Percentiles rank a stretch among this genome's conserved stretches.
Evolutionary conservation across 1,140 invertebrate species (phyloP).

Genomic region (Sarcophaga peregrina): DNA sequence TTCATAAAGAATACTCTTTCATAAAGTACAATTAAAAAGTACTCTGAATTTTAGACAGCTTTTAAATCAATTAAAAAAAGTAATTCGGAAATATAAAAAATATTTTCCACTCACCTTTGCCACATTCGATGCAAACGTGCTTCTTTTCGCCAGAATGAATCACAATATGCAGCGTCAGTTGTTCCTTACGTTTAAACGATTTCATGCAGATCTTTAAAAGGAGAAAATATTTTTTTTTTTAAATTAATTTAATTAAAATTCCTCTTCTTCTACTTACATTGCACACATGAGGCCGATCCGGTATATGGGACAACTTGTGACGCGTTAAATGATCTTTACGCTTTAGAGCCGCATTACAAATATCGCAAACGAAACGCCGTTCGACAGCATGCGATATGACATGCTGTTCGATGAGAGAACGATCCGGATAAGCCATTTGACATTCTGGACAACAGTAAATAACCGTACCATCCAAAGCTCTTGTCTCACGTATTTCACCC

Average conservation of each 20-base stretch:
- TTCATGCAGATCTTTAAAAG: conserved; percentile 77
- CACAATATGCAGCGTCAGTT: conserved; percentile 84
- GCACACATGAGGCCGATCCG: conserved; percentile 84
- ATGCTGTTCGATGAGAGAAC: conserved; percentile 83
- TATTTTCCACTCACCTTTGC: conserved; percentile 75
- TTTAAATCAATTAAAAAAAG: too few species aligned
- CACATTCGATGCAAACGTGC: conserved; percentile 87
- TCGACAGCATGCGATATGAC: conserved; percentile 85
- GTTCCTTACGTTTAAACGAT: conserved; percentile 87
- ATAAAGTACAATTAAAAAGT: too few species aligned
- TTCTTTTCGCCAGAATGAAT: conserved; percentile 88
- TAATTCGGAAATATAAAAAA: too few species aligned
- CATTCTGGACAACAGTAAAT: conserved; percentile 88
- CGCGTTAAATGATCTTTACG: conserved; percentile 84
- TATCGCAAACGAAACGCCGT: conserved; percentile 83
- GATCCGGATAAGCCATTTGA: conserved; percentile 87
- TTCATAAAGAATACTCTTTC: too few species aligned
- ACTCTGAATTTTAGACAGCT: too few species aligned
- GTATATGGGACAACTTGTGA: conserved; percentile 85
- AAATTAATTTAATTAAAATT: conserved; percentile 25
- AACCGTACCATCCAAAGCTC: conserved; percentile 83
- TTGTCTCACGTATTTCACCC: conserved; percentile 83
- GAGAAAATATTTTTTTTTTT: not conserved
- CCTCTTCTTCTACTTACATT: conserved; percentile 68
- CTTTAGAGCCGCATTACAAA: conserved; percentile 85